Evolutionary conservation across 2,797 vertebrate genomes (phyloP), one percentile per base, ranked within the genome.

Genomic region (Parauchenoglanis ngamensis): DNA sequence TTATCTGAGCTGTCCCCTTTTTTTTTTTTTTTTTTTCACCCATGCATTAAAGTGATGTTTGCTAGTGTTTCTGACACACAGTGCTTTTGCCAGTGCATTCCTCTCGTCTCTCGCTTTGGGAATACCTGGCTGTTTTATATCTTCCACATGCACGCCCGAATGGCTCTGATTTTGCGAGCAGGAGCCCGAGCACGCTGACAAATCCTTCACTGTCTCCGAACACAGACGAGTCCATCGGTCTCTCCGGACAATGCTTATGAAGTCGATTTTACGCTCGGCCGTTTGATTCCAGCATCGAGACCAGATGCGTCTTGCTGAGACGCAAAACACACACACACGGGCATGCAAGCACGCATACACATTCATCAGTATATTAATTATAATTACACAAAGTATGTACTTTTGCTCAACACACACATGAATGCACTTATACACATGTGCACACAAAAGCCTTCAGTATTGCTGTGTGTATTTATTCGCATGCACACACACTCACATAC

Each of bases 111-210:
- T 93, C 86, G 90, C 92, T 91, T 91, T 88, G 79, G 78, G 93
- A 93, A 94, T 95, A 96, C 95, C 96, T 95, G 95, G 93, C 94
- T 95, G 95, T 93, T 94, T 96, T 96, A 94, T 95, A 93, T 96
- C 95, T 95, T 94, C 95, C 95, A 95, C 94, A 95, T 95, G 95
- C 94, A 93, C 68, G 52, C 65, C 85, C 68, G 88, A 89, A 85
- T 90, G 93, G 91, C 90, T 90, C 91, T 89, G 91, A 94, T 92
- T 93, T 92, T 94, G 89, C 91, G 90, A 91, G 91, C 94, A 91
- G 89, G 92, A 94, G 95, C 94, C 90, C 93, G 92, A 96, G 94
- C 94, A 90, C 70, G 93, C 92, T 92, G 94, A 94, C 95, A 92
- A 92, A 95, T 95, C 93, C 93, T 94, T 91, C 90, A 92, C 88